Percentiles rank a stretch among this genome's conserved stretches.
Conservation (phyloP, 2,888 invertebrate genomes). For the Theretra japonica region DNA sequence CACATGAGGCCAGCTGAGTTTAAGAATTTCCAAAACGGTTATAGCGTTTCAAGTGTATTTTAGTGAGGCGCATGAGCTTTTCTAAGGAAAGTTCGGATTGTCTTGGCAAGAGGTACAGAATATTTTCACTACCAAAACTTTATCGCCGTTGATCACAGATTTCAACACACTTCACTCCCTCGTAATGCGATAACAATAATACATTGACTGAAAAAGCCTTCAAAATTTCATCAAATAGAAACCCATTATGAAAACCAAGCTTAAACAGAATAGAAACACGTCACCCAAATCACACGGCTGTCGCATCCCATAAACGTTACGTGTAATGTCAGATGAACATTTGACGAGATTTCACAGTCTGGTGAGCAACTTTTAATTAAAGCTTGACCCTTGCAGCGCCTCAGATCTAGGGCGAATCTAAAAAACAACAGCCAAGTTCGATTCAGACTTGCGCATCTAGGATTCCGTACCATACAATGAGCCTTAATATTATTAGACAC, state of each 20-base stretch:
- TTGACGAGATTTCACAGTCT: slow-evolving; percentile 72
- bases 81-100: too few species aligned
- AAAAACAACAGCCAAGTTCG: slow-evolving; percentile 31
- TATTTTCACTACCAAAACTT: too few species aligned
- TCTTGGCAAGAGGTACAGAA: too few species aligned
- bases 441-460: too few species aligned
- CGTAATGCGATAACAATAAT: neutral
- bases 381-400: slow-evolving; percentile 26
- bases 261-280: slow-evolving; percentile 50
- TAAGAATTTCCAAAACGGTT: too few species aligned
- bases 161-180: too few species aligned
- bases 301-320: slow-evolving; percentile 61
- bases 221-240: neutral
- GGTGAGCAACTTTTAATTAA: slow-evolving; percentile 62
- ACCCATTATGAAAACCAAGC: slow-evolving; percentile 37
- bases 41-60: too few species aligned
- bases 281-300: slow-evolving; percentile 63
- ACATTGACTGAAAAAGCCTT: slow-evolving; percentile 21
- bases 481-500: too few species aligned
- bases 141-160: too few species aligned
- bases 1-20: too few species aligned
- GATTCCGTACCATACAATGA: too few species aligned
- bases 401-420: slow-evolving; percentile 19
- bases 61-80: too few species aligned
- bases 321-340: slow-evolving; percentile 57